phyloP scores from a whole-genome alignment of 2,113 vertebrate species.

The Sminthopsis crassicaudata region DNA sequence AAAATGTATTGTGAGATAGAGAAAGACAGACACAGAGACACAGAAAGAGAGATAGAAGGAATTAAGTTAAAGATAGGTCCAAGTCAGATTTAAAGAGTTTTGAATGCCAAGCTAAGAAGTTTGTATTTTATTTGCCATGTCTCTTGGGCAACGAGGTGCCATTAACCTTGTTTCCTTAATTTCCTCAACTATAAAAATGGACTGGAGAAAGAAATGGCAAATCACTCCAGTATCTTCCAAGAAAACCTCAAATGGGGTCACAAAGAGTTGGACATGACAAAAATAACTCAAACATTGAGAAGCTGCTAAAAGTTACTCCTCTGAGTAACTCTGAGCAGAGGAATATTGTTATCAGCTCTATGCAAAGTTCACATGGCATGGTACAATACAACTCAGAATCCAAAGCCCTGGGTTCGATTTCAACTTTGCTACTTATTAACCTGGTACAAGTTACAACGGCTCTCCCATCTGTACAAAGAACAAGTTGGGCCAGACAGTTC shows the following conservation, averaged over 20 bases:
- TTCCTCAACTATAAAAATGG: slow-evolving; percentile 1
- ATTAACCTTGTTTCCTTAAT: neutral
- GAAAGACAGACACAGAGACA: too few species aligned
- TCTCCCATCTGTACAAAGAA: neutral
- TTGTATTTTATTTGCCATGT: neutral
- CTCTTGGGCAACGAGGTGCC: neutral
- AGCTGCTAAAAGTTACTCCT: neutral
- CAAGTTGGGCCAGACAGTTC: neutral
- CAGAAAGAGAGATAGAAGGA: neutral
- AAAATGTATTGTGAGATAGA: neutral
- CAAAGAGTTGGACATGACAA: neutral
- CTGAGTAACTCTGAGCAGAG: neutral
- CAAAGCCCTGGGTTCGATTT: neutral
- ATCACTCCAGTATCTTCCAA: neutral
- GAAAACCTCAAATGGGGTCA: neutral
- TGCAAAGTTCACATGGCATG: neutral
- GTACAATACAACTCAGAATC: neutral
- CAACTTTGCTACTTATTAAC: neutral
- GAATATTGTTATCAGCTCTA: neutral
- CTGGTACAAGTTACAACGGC: neutral
- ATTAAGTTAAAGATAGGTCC: neutral
- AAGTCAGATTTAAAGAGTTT: neutral
- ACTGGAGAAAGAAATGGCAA: neutral
- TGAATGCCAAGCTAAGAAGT: neutral
- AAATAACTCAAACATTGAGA: neutral